Evolutionary conservation across 2,113 vertebrate species (phyloP).

Genomic region (Prunella himalayana): DNA sequence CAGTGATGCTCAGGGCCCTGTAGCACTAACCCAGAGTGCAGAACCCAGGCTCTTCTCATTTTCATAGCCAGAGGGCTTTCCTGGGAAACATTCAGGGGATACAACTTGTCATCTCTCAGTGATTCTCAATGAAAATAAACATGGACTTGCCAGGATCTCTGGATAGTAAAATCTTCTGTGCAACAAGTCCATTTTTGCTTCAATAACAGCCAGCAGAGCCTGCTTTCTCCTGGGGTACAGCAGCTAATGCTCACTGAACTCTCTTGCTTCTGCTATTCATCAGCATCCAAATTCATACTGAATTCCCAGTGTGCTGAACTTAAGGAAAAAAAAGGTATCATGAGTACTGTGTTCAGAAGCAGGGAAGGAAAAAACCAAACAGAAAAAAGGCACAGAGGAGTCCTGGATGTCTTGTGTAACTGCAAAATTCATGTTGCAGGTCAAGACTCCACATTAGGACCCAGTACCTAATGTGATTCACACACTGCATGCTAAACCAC

Average conservation of each 20-base stretch:
- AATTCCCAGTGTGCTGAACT: not conserved
- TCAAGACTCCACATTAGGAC: not conserved
- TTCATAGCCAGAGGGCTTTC: not conserved
- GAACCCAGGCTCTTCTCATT: not conserved
- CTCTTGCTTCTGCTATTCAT: not conserved
- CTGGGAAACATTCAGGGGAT: not conserved
- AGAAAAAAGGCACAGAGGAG: not conserved
- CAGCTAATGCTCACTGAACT: not conserved
- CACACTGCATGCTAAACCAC: not conserved
- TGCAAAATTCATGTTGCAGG: not conserved
- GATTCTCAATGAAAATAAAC: not conserved
- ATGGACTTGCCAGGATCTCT: not conserved
- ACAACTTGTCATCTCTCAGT: not conserved
- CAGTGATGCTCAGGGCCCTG: not conserved
- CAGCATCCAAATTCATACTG: not conserved
- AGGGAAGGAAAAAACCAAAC: not conserved
- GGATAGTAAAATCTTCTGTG: not conserved
- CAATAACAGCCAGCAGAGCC: not conserved
- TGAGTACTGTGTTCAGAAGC: not conserved
- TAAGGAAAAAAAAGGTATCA: rapidly evolving
- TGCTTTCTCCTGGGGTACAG: not conserved
- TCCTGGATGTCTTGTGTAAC: not conserved
- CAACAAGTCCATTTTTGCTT: not conserved
- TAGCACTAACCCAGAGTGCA: rapidly evolving
- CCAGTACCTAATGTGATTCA: rapidly evolving